Evolutionary conservation across 1,140 invertebrate genomes (phyloP), one percentile per base, ranked within the genome.

Genomic region (Magallana ariakensis): DNA sequence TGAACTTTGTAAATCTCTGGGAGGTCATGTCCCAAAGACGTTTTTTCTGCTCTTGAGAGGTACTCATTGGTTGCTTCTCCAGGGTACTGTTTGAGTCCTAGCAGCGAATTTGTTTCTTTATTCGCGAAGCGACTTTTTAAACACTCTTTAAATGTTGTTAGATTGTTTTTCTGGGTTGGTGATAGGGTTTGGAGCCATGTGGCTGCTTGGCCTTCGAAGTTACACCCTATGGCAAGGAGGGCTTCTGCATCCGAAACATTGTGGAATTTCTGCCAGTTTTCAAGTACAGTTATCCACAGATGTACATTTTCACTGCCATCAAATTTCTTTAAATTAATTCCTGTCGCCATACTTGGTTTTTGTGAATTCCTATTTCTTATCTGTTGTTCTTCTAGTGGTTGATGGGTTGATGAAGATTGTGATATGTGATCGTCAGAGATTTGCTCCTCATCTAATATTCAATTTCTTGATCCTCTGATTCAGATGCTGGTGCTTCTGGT

Each of bases 201-300:
- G 26, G 57, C 57, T 26, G 56, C 83, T 19, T 62, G 57, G 9
- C 83, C 83, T n/a, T 84, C 83, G 5, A 84, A 66, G 33, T 84
- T 84, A 46, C 60, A 84, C 6, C 56, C 57, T 33, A 84, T 16
- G 60, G 56, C 83, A 33, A 46, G 16, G 8, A 84, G 19, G n/a
- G 83, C 60, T 26, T 60, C 83, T 46, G 60, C 5, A 13, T 84
- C 26, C 0, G 83, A 62, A 7, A 84, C 26, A 46, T 84, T 84
- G 16, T 62, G 56, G 60, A 84, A 84, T 62, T 33, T 84, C 33
- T 46, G 22, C 83, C 83, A 84, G 26, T 58, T 62, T 66, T 84
- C 56, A 6, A 84, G 26, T 8, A 16, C 26, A 13, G 26, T 46
- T 15, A 58, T 22, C 83, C 83, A 84, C 1, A 84, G 16, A 62